Evolutionary conservation across 1,140 invertebrate species (phyloP).

Genomic region (Diplogasteroides magnus): DNA sequence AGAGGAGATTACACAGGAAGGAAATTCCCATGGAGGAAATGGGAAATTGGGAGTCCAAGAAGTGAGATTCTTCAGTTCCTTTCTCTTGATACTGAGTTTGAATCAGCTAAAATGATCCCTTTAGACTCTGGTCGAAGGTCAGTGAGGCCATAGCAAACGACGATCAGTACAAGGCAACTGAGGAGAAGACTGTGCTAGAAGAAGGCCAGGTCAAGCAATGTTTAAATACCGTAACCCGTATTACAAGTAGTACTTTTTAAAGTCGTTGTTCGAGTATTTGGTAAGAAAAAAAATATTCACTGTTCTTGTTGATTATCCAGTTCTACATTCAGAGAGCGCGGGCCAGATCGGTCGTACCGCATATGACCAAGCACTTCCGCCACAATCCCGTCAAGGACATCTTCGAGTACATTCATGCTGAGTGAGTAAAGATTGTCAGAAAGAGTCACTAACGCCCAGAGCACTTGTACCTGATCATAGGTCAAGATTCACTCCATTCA

Average conservation of each 20-base stretch:
- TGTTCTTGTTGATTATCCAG: neutral
- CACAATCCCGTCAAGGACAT: constrained; percentile 12
- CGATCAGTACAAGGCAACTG: constrained; percentile 32
- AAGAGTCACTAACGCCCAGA: no score
- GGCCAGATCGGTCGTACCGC: constrained; percentile 20
- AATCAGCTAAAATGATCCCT: neutral
- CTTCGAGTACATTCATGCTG: constrained; percentile 22
- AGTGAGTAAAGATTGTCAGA: constrained; percentile 7
- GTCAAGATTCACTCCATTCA: no score
- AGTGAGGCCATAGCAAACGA: constrained; percentile 25
- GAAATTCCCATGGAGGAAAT: constrained; percentile 23
- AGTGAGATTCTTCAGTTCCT: constrained; percentile 2
- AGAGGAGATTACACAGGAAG: constrained; percentile 24
- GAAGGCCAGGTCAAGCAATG: constrained; percentile 11
- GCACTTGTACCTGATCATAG: no score
- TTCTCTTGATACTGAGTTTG: neutral
- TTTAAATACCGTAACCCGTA: no score
- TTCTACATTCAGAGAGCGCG: constrained; percentile 9
- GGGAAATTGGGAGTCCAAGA: constrained; percentile 21
- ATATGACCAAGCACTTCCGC: constrained; percentile 21
- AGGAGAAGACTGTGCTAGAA: constrained; percentile 28
- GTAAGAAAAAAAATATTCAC: no score
- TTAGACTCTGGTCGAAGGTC: constrained; percentile 26
- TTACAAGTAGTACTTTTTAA: no score
- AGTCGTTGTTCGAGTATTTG: no score